phyloP scores from a whole-genome alignment of 2,113 vertebrate species.

The Anser brachyrhynchus region DNA sequence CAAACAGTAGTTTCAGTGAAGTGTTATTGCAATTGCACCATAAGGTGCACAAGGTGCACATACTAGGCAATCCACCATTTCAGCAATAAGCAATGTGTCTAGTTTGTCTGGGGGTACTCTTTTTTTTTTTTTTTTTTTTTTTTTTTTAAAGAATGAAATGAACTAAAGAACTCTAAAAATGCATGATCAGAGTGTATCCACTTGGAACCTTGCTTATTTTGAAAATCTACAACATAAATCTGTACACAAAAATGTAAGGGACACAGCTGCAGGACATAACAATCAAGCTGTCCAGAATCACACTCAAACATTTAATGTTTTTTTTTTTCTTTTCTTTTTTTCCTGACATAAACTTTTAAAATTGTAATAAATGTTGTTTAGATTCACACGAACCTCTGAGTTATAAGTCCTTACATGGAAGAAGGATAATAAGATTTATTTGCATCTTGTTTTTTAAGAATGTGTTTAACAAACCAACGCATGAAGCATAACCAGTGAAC shows the following conservation, averaged over 20 bases:
- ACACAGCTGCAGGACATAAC: not conserved
- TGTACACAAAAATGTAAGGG: not conserved
- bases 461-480: not conserved
- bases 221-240: not conserved
- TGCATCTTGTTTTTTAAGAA: not conserved
- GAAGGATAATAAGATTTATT: not conserved
- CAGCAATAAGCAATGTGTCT: not conserved
- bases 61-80: not conserved
- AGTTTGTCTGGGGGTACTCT: not conserved
- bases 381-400: not conserved
- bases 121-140: too few relatives aligned
- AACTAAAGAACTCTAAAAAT: not conserved
- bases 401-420: not conserved
- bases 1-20: not conserved
- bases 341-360: not conserved
- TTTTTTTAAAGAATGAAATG: not conserved
- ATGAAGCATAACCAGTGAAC: not conserved
- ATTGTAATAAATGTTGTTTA: not conserved
- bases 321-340: not conserved
- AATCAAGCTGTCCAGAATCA: not conserved
- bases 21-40: not conserved
- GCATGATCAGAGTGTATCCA: not conserved
- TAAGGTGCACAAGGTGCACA: not conserved
- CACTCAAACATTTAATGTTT: fast-evolving
- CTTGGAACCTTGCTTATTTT: not conserved